phyloP scores from a whole-genome alignment of 2,797 vertebrate species.

The Clarias fuscus region DNA sequence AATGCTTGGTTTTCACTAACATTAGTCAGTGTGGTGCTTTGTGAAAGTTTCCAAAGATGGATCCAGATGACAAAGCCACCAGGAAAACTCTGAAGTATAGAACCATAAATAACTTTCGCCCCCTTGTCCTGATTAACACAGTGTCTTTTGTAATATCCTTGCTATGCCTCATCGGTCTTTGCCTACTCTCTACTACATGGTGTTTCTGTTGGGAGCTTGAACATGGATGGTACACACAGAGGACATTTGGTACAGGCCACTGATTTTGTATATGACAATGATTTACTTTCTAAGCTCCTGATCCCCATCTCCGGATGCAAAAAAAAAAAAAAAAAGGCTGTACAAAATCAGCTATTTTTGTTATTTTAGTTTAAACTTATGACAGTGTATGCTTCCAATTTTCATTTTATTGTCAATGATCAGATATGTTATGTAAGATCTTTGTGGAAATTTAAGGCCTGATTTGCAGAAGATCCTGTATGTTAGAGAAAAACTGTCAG shows the following conservation, averaged over 20 bases:
- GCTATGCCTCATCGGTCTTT: slow-evolving; percentile 30
- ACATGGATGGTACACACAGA: slow-evolving; percentile 28
- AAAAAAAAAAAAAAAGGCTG: background rate
- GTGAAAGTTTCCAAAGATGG: slow-evolving; percentile 15
- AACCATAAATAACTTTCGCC: slow-evolving; percentile 31
- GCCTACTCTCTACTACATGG: slow-evolving; percentile 28
- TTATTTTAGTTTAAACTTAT: slow-evolving; percentile 1
- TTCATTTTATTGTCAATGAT: slow-evolving; percentile 21
- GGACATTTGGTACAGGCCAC: slow-evolving; percentile 26
- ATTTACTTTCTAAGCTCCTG: slow-evolving; percentile 12
- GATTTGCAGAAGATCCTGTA: slow-evolving; percentile 30
- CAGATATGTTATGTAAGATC: background rate
- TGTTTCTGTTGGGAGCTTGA: slow-evolving; percentile 27
- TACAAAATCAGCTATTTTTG: background rate
- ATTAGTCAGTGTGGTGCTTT: slow-evolving; percentile 21
- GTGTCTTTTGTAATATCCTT: slow-evolving; percentile 43
- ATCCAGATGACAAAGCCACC: slow-evolving; percentile 21
- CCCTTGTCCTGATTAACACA: slow-evolving; percentile 37
- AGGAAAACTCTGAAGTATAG: slow-evolving; percentile 23
- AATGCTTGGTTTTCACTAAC: background rate
- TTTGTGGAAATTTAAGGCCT: background rate
- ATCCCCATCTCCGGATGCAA: slow-evolving; percentile 8
- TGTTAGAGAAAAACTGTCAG: slow-evolving; percentile 33
- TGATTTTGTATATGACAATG: slow-evolving; percentile 30
- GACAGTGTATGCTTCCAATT: slow-evolving; percentile 8